A percentile compares a stretch with the other conserved stretches of the same genome.
Evolutionary conservation across 2,113 vertebrate genomes (phyloP).

Genomic region (Heteronetta atricapilla): DNA sequence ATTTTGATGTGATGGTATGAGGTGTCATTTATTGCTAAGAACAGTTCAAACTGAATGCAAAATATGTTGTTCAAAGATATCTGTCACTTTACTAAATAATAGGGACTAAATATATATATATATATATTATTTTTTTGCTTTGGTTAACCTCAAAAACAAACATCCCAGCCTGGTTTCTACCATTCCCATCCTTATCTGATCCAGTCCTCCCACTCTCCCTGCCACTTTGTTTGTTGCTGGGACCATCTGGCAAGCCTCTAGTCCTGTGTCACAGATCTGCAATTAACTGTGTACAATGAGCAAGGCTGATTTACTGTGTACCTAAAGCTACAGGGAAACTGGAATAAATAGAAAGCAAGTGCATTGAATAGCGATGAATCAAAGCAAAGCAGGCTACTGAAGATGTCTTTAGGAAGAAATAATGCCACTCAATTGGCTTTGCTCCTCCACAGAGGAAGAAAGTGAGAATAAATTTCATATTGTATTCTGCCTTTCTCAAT

Average conservation of each 20-base stretch:
- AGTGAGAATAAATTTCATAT: conserved; percentile 36
- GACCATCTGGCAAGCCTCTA: conserved; percentile 10
- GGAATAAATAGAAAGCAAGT: conserved; percentile 28
- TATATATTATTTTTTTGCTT: not conserved
- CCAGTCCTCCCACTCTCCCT: not conserved
- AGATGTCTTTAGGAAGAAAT: conserved; percentile 37
- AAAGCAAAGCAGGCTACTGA: conserved; percentile 37
- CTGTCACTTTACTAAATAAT: not conserved
- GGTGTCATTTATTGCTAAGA: not conserved
- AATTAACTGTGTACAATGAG: conserved; percentile 18
- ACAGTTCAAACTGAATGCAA: not conserved
- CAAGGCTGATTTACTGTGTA: conserved; percentile 45
- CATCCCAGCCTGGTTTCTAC: not conserved
- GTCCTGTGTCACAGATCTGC: not conserved
- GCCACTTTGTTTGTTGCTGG: not conserved
- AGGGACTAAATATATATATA: not conserved
- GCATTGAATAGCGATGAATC: conserved; percentile 50
- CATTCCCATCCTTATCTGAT: not conserved
- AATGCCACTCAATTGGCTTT: conserved; percentile 18
- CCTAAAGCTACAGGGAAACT: conserved; percentile 32
- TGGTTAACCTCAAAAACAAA: not conserved
- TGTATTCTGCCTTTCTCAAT: conserved; percentile 35
- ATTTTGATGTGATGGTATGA: not conserved
- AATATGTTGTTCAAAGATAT: not conserved
- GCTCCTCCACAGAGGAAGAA: conserved; percentile 7